These are phyloP conservation scores for Tragelaphus strepsiceros DNA, from an alignment of 2,113 vertebrate genomes.

Conservation along the genomic window DNA sequence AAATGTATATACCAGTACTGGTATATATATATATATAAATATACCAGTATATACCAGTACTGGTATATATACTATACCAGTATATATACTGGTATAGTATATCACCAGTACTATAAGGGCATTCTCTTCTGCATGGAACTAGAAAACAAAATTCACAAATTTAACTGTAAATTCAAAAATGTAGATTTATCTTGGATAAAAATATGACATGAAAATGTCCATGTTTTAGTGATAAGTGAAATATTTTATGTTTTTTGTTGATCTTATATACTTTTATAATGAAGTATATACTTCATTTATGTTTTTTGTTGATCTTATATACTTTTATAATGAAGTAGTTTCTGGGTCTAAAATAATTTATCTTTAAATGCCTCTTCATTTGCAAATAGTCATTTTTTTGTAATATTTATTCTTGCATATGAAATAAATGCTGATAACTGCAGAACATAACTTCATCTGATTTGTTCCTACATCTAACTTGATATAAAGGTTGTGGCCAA, in stretches of 20 bases:
- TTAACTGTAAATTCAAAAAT: slow-evolving; percentile 39
- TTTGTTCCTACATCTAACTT: not conserved
- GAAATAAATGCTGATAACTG: not conserved
- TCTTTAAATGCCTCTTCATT: not conserved
- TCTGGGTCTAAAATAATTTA: slow-evolving; percentile 21
- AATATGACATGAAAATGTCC: slow-evolving; percentile 27
- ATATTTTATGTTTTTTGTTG: not conserved
- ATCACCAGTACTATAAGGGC: not conserved
- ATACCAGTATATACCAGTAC: too few relatives aligned
- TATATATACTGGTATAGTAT: too few relatives aligned
- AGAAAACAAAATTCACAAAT: slow-evolving; percentile 4
- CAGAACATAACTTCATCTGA: not conserved
- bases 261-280: not conserved
- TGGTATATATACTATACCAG: too few relatives aligned
- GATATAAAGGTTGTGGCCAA: not conserved
- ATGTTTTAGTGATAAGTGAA: not conserved
- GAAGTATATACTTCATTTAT: not conserved
- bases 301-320: not conserved
- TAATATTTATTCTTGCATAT: slow-evolving; percentile 48
- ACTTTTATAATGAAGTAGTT: not conserved
- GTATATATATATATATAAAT: too few relatives aligned
- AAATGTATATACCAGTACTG: too few relatives aligned
- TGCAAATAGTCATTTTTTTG: slow-evolving; percentile 3
- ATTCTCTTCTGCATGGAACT: not conserved
- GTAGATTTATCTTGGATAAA: not conserved